phyloP scores from a whole-genome alignment of 2,888 invertebrate genomes.

The Cephonodes hylas region DNA sequence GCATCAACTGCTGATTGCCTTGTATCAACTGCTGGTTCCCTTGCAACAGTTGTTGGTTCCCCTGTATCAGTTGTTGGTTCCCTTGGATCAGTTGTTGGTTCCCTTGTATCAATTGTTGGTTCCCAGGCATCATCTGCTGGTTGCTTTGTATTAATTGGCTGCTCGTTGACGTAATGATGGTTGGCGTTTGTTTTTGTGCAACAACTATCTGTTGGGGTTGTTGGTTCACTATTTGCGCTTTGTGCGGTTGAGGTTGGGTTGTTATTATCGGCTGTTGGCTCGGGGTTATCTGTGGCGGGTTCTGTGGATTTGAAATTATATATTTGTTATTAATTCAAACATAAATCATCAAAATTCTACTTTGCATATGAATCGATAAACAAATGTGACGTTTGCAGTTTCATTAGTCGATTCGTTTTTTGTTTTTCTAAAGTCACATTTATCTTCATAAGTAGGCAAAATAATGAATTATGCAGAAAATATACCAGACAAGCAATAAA shows the following conservation, averaged over 20 bases:
- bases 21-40: slow-evolving; percentile 48
- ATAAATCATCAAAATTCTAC: no score
- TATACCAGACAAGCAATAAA: slow-evolving; percentile 12
- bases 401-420: background rate
- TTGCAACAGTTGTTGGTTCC: slow-evolving; percentile 49
- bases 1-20: slow-evolving; percentile 36
- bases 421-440: background rate
- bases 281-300: slow-evolving; percentile 66
- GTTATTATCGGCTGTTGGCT: slow-evolving; percentile 77
- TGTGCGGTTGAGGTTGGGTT: slow-evolving; percentile 77
- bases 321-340: background rate
- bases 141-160: slow-evolving; percentile 48
- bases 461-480: background rate
- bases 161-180: slow-evolving; percentile 54
- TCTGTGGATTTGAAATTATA: slow-evolving; percentile 41
- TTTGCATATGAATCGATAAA: background rate
- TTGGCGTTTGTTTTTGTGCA: slow-evolving; percentile 68
- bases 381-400: background rate
- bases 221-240: slow-evolving; percentile 72
- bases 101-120: slow-evolving; percentile 19
- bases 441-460: background rate
- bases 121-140: slow-evolving; percentile 38
- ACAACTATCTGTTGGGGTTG: slow-evolving; percentile 66
- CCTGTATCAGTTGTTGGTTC: slow-evolving; percentile 31
- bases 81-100: slow-evolving; percentile 30